Evolutionary conservation across 2,113 vertebrate species (phyloP).

Genomic region (Acanthisitta chloris): DNA sequence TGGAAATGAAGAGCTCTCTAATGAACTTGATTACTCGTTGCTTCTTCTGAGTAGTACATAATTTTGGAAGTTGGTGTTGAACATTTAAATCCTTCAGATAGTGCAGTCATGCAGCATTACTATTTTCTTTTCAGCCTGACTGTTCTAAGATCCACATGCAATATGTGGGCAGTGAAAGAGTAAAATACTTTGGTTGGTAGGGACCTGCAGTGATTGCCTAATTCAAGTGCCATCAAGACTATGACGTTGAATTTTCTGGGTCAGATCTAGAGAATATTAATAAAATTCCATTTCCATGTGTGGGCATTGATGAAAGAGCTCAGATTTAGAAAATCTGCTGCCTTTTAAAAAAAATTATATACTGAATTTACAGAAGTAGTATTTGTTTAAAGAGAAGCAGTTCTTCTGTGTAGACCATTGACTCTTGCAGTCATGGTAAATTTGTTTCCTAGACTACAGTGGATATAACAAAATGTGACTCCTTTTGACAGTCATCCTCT

Average conservation of each 20-base stretch:
- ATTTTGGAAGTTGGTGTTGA: neutral
- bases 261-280: neutral
- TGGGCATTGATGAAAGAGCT: neutral
- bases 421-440: neutral
- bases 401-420: neutral
- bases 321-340: neutral
- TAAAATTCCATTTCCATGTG: neutral
- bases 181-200: neutral
- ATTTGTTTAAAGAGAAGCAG: neutral
- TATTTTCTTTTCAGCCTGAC: neutral
- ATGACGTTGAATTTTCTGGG: neutral
- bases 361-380: neutral
- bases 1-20: neutral
- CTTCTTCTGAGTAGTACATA: fast-evolving
- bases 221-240: neutral
- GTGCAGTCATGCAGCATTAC: neutral
- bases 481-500: neutral
- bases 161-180: neutral
- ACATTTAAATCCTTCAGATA: neutral
- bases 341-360: neutral
- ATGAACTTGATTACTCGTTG: neutral
- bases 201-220: neutral
- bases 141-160: neutral
- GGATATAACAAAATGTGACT: neutral
- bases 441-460: neutral